A percentile compares a stretch with the other conserved stretches of the same genome.
These are phyloP conservation scores for Epirrhoe tristata DNA, from an alignment of 2,888 invertebrate genomes.

Conservation along the genomic window DNA sequence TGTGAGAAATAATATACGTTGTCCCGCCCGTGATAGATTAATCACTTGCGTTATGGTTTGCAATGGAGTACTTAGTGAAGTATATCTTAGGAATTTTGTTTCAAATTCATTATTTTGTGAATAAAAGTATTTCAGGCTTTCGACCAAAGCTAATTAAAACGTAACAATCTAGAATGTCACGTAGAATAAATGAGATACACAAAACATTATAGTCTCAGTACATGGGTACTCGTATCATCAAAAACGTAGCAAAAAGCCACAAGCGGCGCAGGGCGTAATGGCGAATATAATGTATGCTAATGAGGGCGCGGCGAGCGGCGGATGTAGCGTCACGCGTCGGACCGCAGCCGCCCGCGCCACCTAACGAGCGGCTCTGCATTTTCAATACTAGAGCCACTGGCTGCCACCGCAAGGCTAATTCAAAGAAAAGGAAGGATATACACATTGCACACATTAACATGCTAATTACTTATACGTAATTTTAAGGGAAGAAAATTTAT, in stretches of 20 bases:
- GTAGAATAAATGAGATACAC: constrained; percentile 53
- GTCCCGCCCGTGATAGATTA: background rate
- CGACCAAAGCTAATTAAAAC: constrained; percentile 40
- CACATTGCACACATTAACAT: constrained; percentile 35
- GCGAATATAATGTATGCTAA: constrained; percentile 84
- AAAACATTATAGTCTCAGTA: constrained; percentile 52
- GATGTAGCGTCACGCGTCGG: constrained; percentile 82
- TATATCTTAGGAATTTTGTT: no score
- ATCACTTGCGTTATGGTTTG: background rate
- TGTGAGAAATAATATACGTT: constrained; percentile 8
- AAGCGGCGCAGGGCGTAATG: constrained; percentile 74
- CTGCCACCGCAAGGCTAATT: constrained; percentile 49
- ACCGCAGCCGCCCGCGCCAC: constrained; percentile 70
- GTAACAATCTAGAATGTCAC: constrained; percentile 42
- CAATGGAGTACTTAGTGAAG: background rate
- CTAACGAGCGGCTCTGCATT: constrained; percentile 80
- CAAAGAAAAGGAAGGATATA: constrained; percentile 45
- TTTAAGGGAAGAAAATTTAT: constrained; percentile 26
- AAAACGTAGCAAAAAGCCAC: constrained; percentile 74
- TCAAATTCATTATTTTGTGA: no score
- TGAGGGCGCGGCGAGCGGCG: constrained; percentile 73
- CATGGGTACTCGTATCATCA: constrained; percentile 61
- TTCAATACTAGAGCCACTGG: constrained; percentile 67
- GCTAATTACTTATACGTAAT: constrained; percentile 35
- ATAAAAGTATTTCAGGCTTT: background rate